These are phyloP conservation scores for Agrochola macilenta DNA, from an alignment of 2,888 invertebrate genomes.

Conservation along the genomic window DNA sequence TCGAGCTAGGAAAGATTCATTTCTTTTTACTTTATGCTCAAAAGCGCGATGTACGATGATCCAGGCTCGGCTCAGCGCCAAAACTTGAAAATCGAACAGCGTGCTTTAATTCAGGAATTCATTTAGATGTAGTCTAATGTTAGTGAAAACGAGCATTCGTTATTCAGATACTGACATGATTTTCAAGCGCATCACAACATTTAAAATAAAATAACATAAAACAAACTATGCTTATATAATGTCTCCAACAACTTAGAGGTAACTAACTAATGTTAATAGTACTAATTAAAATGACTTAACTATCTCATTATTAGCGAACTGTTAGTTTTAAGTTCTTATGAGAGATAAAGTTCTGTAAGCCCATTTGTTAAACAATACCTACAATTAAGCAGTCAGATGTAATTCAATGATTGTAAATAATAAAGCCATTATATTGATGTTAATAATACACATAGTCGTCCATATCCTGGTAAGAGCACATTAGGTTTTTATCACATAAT, in stretches of 20 bases:
- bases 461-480: slow-evolving; percentile 56
- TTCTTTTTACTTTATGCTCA: not conserved
- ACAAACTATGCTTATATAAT: too few relatives aligned
- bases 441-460: slow-evolving; percentile 13
- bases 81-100: not conserved
- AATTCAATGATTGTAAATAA: slow-evolving; percentile 13
- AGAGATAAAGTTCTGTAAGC: too few relatives aligned
- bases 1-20: not conserved
- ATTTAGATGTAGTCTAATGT: not conserved
- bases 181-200: too few relatives aligned
- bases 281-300: too few relatives aligned
- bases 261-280: too few relatives aligned
- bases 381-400: slow-evolving; percentile 1
- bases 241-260: too few relatives aligned
- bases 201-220: too few relatives aligned
- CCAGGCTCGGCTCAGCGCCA: not conserved
- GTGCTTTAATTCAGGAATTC: not conserved
- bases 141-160: not conserved
- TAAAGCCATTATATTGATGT: slow-evolving; percentile 1
- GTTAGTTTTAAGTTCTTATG: too few relatives aligned
- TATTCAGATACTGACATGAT: not conserved
- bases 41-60: not conserved
- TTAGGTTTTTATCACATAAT: slow-evolving; percentile 54
- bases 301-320: too few relatives aligned
- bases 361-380: slow-evolving; percentile 1